phyloP scores from a whole-genome alignment of 2,797 vertebrate genomes.

The Brachymystax lenok region DNA sequence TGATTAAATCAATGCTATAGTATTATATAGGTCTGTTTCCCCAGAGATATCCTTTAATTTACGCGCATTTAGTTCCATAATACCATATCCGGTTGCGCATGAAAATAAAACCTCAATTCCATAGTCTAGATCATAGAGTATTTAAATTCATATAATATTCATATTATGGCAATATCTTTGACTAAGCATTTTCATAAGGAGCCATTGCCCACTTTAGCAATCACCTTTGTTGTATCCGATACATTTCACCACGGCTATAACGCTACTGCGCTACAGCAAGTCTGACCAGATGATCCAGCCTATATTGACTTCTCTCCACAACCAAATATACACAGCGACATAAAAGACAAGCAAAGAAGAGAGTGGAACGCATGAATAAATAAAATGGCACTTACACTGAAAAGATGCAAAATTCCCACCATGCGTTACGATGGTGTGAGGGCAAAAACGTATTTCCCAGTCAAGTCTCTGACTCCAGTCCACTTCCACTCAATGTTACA shows the following conservation, averaged over 20 bases:
- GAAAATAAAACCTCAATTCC: neutral
- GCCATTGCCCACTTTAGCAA: neutral
- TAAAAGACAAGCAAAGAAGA: neutral
- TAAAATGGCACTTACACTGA: slow-evolving; percentile 87
- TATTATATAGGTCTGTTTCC: neutral
- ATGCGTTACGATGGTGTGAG: slow-evolving; percentile 86
- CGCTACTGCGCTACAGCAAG: neutral
- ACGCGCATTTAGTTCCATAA: neutral
- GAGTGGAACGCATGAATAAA: neutral
- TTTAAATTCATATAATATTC: neutral
- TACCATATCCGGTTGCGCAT: neutral
- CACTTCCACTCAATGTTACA: slow-evolving; percentile 57
- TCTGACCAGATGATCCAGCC: too few relatives aligned
- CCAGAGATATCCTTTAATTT: neutral
- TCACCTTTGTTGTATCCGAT: neutral
- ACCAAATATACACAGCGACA: neutral
- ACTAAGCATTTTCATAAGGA: neutral
- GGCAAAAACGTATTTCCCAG: slow-evolving; percentile 90
- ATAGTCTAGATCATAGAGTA: neutral
- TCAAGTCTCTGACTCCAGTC: slow-evolving; percentile 73
- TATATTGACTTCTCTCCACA: neutral
- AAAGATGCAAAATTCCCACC: slow-evolving; percentile 96
- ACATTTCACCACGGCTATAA: neutral
- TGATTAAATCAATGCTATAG: neutral
- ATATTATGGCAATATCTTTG: neutral